Conservation (phyloP, 1,140 invertebrate genomes). For the Aphaenogaster rudis region DNA sequence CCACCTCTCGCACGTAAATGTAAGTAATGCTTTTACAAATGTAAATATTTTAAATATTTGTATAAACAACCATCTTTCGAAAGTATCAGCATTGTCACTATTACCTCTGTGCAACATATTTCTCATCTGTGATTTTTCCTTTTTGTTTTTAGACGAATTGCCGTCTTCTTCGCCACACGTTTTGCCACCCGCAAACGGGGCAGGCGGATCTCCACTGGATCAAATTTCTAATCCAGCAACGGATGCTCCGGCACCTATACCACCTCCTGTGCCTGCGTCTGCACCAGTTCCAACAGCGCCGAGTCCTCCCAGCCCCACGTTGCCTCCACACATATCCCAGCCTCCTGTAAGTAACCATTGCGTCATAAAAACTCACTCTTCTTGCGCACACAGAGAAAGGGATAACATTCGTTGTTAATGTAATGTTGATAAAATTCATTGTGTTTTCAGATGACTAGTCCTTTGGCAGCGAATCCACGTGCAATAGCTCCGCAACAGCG, state of each 20-base stretch:
- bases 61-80: not conserved
- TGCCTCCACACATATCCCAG: constrained; percentile 87
- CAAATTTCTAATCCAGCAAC: constrained; percentile 86
- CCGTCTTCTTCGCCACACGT: constrained; percentile 87
- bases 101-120: not conserved
- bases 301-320: constrained; percentile 86
- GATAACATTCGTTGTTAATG: constrained; percentile 3
- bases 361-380: not conserved
- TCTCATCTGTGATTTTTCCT: not conserved
- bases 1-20: constrained; percentile 88
- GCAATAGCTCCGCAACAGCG: constrained; percentile 86
- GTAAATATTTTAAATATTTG: not conserved
- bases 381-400: not conserved
- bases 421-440: not conserved
- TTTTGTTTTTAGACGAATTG: constrained; percentile 83
- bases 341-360: constrained; percentile 84
- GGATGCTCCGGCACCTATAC: constrained; percentile 86
- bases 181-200: constrained; percentile 87
- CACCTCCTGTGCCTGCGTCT: constrained; percentile 85
- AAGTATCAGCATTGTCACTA: not conserved
- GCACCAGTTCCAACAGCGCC: constrained; percentile 86
- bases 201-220: constrained; percentile 86
- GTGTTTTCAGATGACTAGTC: constrained; percentile 86
- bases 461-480: constrained; percentile 86
- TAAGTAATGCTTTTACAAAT: constrained; percentile 77